These are phyloP conservation scores for Apocrypta bakeri DNA, from an alignment of 1,140 invertebrate genomes.

Conservation along the genomic window DNA sequence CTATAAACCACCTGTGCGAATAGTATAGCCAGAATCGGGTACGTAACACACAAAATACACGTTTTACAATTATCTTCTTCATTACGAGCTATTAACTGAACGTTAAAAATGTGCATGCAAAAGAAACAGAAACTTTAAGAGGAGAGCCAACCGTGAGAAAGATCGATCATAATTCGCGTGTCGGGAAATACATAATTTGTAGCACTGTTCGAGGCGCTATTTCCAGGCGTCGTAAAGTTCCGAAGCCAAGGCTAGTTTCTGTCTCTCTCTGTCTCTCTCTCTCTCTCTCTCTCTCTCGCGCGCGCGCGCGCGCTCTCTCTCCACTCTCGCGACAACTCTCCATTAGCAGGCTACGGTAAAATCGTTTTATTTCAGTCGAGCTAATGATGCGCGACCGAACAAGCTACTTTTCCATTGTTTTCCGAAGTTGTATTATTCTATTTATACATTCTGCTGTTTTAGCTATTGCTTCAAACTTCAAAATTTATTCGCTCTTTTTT, in stretches of 20 bases:
- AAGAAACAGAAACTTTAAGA: neutral
- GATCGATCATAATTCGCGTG: constrained; percentile 29
- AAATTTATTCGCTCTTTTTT: too few relatives aligned
- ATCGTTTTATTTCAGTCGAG: constrained; percentile 16
- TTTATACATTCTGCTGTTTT: neutral
- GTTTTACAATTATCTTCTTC: neutral
- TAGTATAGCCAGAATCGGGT: neutral
- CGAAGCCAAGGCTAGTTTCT: constrained; percentile 27
- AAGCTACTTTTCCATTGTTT: neutral
- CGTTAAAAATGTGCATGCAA: neutral
- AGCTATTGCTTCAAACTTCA: too few relatives aligned
- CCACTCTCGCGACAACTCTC: neutral
- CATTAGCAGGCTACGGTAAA: constrained; percentile 4
- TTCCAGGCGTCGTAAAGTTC: constrained; percentile 25
- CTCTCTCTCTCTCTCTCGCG: too few relatives aligned
- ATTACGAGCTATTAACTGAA: neutral
- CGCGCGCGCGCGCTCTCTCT: too few relatives aligned
- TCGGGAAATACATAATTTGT: constrained; percentile 33
- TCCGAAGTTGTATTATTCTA: neutral
- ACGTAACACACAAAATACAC: neutral
- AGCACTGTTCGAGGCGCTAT: constrained; percentile 27
- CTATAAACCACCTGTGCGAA: neutral
- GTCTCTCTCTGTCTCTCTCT: too few relatives aligned
- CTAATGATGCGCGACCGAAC: neutral
- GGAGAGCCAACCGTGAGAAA: neutral